Base-by-base conservation (phyloP, 2,797 vertebrate species). In the Pseudomugil tenellus region DNA sequence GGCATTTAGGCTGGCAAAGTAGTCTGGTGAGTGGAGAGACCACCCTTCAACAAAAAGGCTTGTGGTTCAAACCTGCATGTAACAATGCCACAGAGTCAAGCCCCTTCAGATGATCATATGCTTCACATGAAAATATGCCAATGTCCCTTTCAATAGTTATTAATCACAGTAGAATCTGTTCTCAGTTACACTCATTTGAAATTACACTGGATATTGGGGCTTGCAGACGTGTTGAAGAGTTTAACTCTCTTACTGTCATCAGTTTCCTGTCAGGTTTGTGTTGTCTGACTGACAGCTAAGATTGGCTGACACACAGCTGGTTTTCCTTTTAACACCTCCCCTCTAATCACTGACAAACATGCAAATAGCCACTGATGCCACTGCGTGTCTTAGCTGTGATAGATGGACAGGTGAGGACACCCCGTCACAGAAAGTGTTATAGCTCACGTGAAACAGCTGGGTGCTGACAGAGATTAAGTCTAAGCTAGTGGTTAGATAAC, bases 331-430 rank as follows among this genome's bases (percentile, higher is more conserved):
- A 66, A 80, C 80, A 81, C 87, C 81, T 79, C 80, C 31, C 60
- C 58, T 71, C 81, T 72, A 87, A 87, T 91, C 75, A 74, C 84
- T 81, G 81, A 90, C 84, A 89, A 88, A 88, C 84, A 74, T 17
- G 58, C 75, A 83, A 81, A 81, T 74, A 80, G 60, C 67, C 74
- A 56, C 59, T 2, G 57, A 75, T 73, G 84, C 74, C 74, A 75
- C 63, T 46, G 63, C 79, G 63, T 10, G 66, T 66, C 49, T 67
- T 34, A 63, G 58, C 61, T 57, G 51, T 87, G 87, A 89, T 77
- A 66, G 86, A 88, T 88, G 72, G 83, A 91, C 87, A 89, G 90
- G 89, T 91, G 88, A 83, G 82, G 79, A 87, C 78, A 84, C 57
- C 69, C 54, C 28, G 34, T 76, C 83, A 61, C 56, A 1, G 14